Evolutionary conservation across 2,113 vertebrate species (phyloP), one percentile per base, ranked within the genome.

Genomic region (Amazona guildingii): DNA sequence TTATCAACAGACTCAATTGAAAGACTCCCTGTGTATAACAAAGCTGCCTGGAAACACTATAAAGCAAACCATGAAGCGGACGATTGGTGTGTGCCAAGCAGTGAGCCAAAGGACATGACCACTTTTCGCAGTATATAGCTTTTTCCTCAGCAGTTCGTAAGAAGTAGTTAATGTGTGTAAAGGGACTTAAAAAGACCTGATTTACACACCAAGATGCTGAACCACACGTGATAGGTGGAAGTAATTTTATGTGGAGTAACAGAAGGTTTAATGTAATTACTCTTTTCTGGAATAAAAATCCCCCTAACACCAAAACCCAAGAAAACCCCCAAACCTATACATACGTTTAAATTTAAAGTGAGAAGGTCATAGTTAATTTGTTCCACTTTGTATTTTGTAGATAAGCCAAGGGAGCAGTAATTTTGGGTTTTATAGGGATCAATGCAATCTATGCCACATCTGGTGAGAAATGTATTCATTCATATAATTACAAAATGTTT

Each of bases 61-160:
- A 99, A 99, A 94, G 98, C 97, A 44, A 99, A 98, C 83, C 99
- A 99, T 0, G 99, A 99, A 97, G 99, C 99, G 0, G 99, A 99
- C 18, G 99, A 99, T 77, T 99, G 99, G 99, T 99, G 99, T 3
- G 97, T 99, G 54, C 99, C 99, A 35, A 99, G 99, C 98, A 99
- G 98, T 68, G 99, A 99, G 90, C 99, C 99, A 10, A 99, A 99
- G 88, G 99, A 99, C 98, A 98, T 99, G 99, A 99, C 99, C 1
- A 99, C 99, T 2, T 99, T 98, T 96, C 99, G 99, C 74, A 99
- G 99, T 92, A 98, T 95, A 95, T 99, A 98, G 96, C 68, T n/a
- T 49, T 19, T 16, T 75, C 23, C 33, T 83, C 79, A 79, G n/a
- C 82, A 29, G 31, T 54, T 89, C 17, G 2, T 54, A 68, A 82